Conservation (phyloP, 2,113 vertebrate genomes). For the Tragelaphus strepsiceros region DNA sequence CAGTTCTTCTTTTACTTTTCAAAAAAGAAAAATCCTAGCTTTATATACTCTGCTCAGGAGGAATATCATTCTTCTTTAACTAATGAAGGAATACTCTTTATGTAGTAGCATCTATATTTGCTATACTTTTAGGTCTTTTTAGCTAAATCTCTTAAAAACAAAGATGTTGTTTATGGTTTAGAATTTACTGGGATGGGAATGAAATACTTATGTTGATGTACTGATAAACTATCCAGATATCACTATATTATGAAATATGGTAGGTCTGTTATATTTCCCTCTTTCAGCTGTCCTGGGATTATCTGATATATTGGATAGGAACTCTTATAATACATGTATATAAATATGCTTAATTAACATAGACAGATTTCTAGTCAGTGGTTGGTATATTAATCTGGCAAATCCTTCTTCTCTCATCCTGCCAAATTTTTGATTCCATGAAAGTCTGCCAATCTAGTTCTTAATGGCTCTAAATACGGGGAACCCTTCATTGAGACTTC, state of each 20-base stretch:
- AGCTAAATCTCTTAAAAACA: neutral
- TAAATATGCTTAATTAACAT: constrained; percentile 64
- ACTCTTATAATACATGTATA: constrained; percentile 38
- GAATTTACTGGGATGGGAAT: neutral
- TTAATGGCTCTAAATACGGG: constrained; percentile 36
- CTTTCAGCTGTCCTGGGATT: constrained; percentile 10
- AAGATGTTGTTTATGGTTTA: neutral
- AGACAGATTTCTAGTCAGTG: constrained; percentile 69
- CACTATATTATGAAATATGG: neutral
- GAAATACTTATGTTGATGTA: neutral
- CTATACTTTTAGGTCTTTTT: neutral
- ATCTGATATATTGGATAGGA: constrained; percentile 43
- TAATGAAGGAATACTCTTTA: neutral
- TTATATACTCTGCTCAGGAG: neutral
- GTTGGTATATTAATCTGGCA: constrained; percentile 73
- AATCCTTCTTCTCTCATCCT: constrained; percentile 22
- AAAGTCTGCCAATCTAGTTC: constrained; percentile 49
- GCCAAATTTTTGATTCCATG: constrained; percentile 57
- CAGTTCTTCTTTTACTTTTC: neutral
- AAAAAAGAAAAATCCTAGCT: neutral
- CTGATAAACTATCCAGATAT: constrained; percentile 3
- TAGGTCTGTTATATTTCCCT: neutral
- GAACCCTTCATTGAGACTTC: constrained; percentile 24
- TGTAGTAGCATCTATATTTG: neutral
- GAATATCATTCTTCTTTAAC: neutral